phyloP scores from a whole-genome alignment of 2,797 vertebrate species.

The Gobionotothen gibberifrons region DNA sequence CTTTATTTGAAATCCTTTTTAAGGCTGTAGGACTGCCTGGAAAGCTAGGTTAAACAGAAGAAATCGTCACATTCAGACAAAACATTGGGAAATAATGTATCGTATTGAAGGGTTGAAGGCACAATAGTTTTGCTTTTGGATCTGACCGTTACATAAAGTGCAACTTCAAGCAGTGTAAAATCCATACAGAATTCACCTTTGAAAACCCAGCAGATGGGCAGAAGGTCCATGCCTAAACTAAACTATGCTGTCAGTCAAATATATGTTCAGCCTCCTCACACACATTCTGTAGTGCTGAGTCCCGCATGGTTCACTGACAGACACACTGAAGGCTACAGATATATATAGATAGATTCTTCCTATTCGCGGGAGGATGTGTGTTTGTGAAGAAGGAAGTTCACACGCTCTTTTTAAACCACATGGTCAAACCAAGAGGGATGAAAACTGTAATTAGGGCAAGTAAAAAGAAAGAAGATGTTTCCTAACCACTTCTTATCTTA shows the following conservation, averaged over 20 bases:
- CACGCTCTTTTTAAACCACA: not conserved
- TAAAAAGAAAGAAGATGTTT: not conserved
- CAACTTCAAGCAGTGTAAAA: not conserved
- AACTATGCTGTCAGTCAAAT: not conserved
- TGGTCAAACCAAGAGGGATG: not conserved
- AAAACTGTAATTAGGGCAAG: not conserved
- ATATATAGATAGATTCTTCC: not conserved
- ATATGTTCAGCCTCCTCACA: not conserved
- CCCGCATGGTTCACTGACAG: conserved; percentile 2
- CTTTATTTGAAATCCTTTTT: not conserved
- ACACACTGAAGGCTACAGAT: not conserved
- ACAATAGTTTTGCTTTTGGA: not conserved
- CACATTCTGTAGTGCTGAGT: not conserved
- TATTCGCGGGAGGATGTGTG: not conserved
- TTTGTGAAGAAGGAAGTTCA: conserved; percentile 29
- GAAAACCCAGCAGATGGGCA: not conserved
- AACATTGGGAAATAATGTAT: not conserved
- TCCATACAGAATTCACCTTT: not conserved
- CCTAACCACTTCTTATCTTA: not conserved
- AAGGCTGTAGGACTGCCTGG: not conserved
- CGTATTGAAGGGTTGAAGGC: not conserved
- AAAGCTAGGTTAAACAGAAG: not conserved
- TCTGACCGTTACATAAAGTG: conserved; percentile 3
- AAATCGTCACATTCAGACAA: not conserved
- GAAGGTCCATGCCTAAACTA: not conserved